Evolutionary conservation across 2,888 invertebrate species (phyloP).

Genomic region (Mystacides longicornis): DNA sequence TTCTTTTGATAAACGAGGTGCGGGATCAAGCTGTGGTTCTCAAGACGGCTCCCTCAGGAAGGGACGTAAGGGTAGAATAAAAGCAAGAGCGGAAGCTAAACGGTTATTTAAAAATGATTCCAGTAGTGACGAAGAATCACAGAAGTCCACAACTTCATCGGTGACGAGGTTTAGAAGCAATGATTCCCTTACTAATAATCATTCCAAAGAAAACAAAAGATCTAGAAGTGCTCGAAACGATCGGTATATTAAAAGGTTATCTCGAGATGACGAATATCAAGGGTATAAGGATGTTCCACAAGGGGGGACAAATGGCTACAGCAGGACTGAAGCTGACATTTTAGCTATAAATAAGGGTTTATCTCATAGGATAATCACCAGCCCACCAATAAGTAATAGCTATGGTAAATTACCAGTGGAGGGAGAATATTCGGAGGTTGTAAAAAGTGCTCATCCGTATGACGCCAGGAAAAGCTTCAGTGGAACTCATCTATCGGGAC

Average conservation of each 20-base stretch:
- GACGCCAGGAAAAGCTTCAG: constrained; percentile 16
- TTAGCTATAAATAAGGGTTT: too few relatives aligned
- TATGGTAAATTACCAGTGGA: constrained; percentile 45
- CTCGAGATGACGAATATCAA: constrained; percentile 59
- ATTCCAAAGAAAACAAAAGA: constrained; percentile 52
- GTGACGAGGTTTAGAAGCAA: constrained; percentile 62
- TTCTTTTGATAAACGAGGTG: constrained; percentile 32
- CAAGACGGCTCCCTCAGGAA: constrained; percentile 49
- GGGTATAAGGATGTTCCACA: constrained; percentile 49
- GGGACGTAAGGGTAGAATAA: constrained; percentile 52
- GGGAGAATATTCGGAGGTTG: constrained; percentile 24
- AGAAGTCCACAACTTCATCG: constrained; percentile 59
- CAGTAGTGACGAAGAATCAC: constrained; percentile 66
- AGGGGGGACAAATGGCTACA: constrained; percentile 45
- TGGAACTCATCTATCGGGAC: constrained; percentile 31
- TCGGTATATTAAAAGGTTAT: constrained; percentile 68
- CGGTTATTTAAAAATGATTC: constrained; percentile 56
- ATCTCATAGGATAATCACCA: constrained; percentile 38
- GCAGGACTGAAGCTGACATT: constrained; percentile 48
- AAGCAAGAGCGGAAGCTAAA: constrained; percentile 60
- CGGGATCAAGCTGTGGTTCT: constrained; percentile 41
- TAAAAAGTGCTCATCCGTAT: constrained; percentile 9
- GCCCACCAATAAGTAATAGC: constrained; percentile 47
- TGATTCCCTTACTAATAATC: constrained; percentile 55
- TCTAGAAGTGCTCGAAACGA: constrained; percentile 72